phyloP scores from a whole-genome alignment of 2,888 invertebrate genomes.

The Nephrotoma appendiculata region DNA sequence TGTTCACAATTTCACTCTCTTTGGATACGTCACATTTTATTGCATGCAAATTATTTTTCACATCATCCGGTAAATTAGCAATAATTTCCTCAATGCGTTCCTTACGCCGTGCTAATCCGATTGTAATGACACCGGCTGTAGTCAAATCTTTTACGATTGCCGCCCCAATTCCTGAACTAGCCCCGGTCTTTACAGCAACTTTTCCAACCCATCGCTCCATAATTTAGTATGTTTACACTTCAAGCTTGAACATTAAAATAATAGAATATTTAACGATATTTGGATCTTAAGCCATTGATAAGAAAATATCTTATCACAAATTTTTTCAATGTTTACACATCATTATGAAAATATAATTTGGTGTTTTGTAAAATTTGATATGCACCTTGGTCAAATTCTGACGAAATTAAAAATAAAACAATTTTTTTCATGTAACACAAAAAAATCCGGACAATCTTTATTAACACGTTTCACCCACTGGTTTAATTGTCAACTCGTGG shows the following conservation, averaged over 20 bases:
- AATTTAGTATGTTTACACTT: slow-evolving; percentile 34
- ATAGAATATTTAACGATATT: too few species aligned
- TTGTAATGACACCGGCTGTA: neutral
- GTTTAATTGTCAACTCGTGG: neutral
- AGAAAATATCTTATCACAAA: too few species aligned
- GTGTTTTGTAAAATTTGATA: too few species aligned
- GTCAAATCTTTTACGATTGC: neutral
- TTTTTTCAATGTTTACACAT: too few species aligned
- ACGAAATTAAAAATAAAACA: neutral
- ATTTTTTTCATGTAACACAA: neutral
- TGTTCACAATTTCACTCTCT: slow-evolving; percentile 36
- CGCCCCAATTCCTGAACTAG: neutral
- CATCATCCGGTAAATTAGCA: slow-evolving; percentile 14
- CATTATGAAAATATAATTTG: too few species aligned
- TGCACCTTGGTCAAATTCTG: neutral
- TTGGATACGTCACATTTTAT: slow-evolving; percentile 34
- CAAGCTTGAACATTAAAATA: too few species aligned
- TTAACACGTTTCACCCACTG: neutral
- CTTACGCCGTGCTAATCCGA: slow-evolving; percentile 28
- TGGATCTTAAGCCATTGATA: too few species aligned
- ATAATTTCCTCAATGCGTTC: slow-evolving; percentile 13
- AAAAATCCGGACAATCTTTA: neutral
- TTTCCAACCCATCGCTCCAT: neutral
- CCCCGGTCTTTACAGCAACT: neutral
- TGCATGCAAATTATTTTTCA: slow-evolving; percentile 20